These are phyloP conservation scores for Pseudochaenichthys georgianus DNA, from an alignment of 2,797 vertebrate genomes.

Conservation along the genomic window DNA sequence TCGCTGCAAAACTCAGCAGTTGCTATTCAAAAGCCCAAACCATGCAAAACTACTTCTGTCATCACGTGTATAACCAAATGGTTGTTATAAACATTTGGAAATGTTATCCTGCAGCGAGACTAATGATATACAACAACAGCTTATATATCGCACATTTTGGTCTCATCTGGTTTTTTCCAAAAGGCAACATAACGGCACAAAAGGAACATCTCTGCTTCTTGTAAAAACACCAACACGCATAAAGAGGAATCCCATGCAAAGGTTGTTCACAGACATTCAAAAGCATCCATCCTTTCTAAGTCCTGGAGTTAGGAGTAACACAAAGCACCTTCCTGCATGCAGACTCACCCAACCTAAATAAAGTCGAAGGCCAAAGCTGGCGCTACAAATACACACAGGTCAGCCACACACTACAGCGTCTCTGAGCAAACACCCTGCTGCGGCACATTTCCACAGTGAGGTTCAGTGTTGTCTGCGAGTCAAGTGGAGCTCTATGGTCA, in stretches of 20 bases:
- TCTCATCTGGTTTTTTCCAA: slow-evolving; percentile 22
- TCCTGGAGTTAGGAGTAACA: slow-evolving; percentile 14
- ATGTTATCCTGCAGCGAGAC: slow-evolving; percentile 30
- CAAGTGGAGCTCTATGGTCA: slow-evolving; percentile 59
- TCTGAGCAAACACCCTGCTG: slow-evolving; percentile 74
- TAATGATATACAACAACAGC: slow-evolving; percentile 42
- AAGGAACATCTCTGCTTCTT: slow-evolving; percentile 1
- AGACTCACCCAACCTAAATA: slow-evolving; percentile 63
- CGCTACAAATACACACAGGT: slow-evolving; percentile 59
- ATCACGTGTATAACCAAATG: slow-evolving; percentile 42
- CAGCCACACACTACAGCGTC: slow-evolving; percentile 62
- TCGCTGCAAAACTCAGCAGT: slow-evolving; percentile 32
- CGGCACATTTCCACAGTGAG: slow-evolving; percentile 73
- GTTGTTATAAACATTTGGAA: slow-evolving; percentile 41
- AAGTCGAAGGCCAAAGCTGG: slow-evolving; percentile 62
- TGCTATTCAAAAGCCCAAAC: slow-evolving; percentile 49
- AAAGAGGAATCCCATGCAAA: slow-evolving; percentile 56
- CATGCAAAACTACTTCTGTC: slow-evolving; percentile 55
- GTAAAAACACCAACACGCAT: slow-evolving; percentile 19
- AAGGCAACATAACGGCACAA: neutral
- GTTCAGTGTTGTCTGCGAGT: slow-evolving; percentile 56
- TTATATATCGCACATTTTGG: slow-evolving; percentile 17
- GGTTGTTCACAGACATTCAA: slow-evolving; percentile 20
- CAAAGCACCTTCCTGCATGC: slow-evolving; percentile 56
- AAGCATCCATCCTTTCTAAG: slow-evolving; percentile 31